Evolutionary conservation across 2,888 invertebrate genomes (phyloP), one percentile per base, ranked within the genome.

Genomic region (Tenthredo mesomela): DNA sequence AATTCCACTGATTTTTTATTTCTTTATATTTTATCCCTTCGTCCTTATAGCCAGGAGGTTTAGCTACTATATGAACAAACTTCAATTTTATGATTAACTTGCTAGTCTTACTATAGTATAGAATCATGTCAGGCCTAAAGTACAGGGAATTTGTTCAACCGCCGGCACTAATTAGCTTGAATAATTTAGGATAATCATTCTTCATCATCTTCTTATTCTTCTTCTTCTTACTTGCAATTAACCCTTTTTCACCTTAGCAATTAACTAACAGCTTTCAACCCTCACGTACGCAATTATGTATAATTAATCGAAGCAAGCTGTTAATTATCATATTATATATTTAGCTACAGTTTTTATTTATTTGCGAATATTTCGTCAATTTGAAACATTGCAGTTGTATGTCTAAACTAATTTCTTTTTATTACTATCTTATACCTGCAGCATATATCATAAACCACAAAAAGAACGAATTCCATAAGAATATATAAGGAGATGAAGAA

Each of bases 171-270:
- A 80, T 80, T 80, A 61, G 37, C 80, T 80, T 80, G 61, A 80
- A 80, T 80, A 80, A 80, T 61, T 80, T 80, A n/a, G 80, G 61
- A 80, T 80, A 80, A 80, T 80, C 50, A 80, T 80, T 80, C 61
- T 80, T 78, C 33, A 21, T 78, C 61, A 37, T 58, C 78, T 78
- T 61, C 33, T 37, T 61, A 61, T 40, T 61, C n/a, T 43, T 71
- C 33, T 61, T 61, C 58, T 21, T 61, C n/a, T 73, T 25, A 61
- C 61, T 43, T 33, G 61, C 80, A 80, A 80, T 80, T 61, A 80
- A 54, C 77, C 33, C 77, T 25, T 58, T 78, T 29, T 33, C 77
- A 78, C 77, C 77, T 54, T 18, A 18, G 61, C 77, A 33, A 78
- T 78, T 78, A 58, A 80, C 40, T 40, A 33, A 25, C 15, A 54